These are phyloP conservation scores for Columba guinea DNA, from an alignment of 2,797 vertebrate genomes.

Conservation along the genomic window DNA sequence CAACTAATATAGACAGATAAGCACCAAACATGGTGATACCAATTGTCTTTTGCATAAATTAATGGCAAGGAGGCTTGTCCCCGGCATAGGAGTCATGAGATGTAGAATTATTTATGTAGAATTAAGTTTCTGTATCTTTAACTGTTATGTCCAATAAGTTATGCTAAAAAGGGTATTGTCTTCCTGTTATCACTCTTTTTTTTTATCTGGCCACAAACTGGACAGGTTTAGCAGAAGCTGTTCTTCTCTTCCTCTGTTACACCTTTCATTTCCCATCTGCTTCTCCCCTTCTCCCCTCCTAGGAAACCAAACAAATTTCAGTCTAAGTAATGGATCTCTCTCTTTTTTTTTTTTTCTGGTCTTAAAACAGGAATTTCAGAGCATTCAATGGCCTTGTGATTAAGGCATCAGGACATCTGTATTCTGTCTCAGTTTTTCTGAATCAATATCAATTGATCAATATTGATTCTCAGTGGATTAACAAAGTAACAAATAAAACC, in stretches of 20 bases:
- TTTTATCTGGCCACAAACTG: neutral
- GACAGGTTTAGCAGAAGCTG: neutral
- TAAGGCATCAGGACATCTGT: neutral
- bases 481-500: neutral
- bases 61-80: neutral
- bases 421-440: neutral
- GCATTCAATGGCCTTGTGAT: neutral
- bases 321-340: neutral
- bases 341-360: neutral
- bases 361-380: neutral
- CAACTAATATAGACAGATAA: neutral
- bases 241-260: neutral
- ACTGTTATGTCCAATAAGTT: neutral
- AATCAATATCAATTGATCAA: neutral
- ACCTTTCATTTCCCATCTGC: neutral
- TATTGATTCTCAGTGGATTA: neutral
- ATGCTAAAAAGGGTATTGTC: fast-evolving
- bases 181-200: neutral
- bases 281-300: neutral
- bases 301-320: neutral
- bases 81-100: neutral
- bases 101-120: neutral
- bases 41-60: neutral
- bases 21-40: fast-evolving
- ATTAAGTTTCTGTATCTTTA: neutral